Evolutionary conservation across 2,797 vertebrate species (phyloP), one percentile per base, ranked within the genome.

Genomic region (Loris lydekkerianus): DNA sequence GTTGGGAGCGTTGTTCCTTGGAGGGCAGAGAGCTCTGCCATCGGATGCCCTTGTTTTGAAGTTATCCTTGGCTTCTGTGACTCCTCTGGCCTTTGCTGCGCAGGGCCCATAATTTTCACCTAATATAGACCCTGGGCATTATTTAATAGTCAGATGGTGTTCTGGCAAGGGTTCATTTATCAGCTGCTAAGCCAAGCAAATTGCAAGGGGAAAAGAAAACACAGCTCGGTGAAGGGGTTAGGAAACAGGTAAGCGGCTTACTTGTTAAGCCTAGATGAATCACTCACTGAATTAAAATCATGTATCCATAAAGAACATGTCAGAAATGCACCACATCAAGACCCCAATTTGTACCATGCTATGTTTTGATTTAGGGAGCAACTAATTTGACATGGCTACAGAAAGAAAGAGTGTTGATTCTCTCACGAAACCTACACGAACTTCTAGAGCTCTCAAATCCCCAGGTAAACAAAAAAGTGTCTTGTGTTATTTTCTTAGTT

Each of bases 401-500:
- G 80, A 76, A 89, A 92, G 82, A 82, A 93, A 93, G 58, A 93
- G 34, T 37, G 34, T 91, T 96, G 87, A 86, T 89, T 95, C 65
- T 81, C 96, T 96, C n/a, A 80, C 70, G 76, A 97, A 96, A 95
- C 20, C 92, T 72, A 17, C 25, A 13, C 60, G 82, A 94, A 72
- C 92, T 87, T 95, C 49, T 65, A 96, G 89, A 94, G 46, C 49
- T 67, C 82, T 97, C 63, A 92, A 92, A 96, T 97, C 82, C 60
- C 73, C 82, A 93, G 95, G 92, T 97, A 96, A 96, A 95, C 89
- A 93, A 77, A 93, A 90, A 81, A 97, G 56, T 80, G n/a, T 95
- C 85, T 97, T 94, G 76, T 92, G 77, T 95, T 97, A 94, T 97
- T 97, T 97, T 96, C 92, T 97, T 92, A 96, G 94, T 97, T 95